Evolutionary conservation across 2,797 vertebrate genomes (phyloP).

Genomic region (Sandelia bainsii): DNA sequence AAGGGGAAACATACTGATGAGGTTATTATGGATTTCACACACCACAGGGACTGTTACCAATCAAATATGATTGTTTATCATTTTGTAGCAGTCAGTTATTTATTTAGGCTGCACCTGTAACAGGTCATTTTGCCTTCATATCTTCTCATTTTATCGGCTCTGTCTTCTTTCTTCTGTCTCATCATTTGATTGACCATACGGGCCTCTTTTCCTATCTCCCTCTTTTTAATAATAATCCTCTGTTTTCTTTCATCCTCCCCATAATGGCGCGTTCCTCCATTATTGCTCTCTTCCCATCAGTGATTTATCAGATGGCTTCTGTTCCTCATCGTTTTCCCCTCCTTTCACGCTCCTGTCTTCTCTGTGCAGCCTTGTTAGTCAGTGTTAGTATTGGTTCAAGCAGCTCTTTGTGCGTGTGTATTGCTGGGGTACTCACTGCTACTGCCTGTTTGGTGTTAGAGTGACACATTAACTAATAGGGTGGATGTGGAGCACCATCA

Average conservation of each 20-base stretch:
- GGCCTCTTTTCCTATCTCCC: slow-evolving; percentile 27
- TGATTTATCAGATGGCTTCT: slow-evolving; percentile 55
- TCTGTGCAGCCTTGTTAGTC: slow-evolving; percentile 51
- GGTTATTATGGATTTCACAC: slow-evolving; percentile 58
- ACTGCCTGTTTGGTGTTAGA: slow-evolving; percentile 57
- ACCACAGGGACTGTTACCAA: slow-evolving; percentile 35
- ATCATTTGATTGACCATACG: slow-evolving; percentile 34
- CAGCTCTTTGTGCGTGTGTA: slow-evolving; percentile 33
- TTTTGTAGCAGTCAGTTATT: slow-evolving; percentile 26
- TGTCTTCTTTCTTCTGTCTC: not conserved
- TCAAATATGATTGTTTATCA: slow-evolving; percentile 51
- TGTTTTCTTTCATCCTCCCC: slow-evolving; percentile 22
- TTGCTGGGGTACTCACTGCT: slow-evolving; percentile 37
- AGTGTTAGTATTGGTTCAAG: slow-evolving; percentile 46
- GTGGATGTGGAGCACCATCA: slow-evolving; percentile 28
- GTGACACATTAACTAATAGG: slow-evolving; percentile 77
- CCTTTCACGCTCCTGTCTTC: slow-evolving; percentile 20
- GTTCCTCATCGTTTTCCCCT: slow-evolving; percentile 25
- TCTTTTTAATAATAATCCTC: slow-evolving; percentile 38
- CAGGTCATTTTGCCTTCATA: slow-evolving; percentile 17
- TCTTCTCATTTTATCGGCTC: slow-evolving; percentile 21
- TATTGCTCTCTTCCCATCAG: slow-evolving; percentile 42
- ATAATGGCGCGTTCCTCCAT: slow-evolving; percentile 30
- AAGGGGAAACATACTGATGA: slow-evolving; percentile 47
- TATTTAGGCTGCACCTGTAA: slow-evolving; percentile 21